Conservation (phyloP, 2,888 invertebrate genomes). For the Patella depressa region DNA sequence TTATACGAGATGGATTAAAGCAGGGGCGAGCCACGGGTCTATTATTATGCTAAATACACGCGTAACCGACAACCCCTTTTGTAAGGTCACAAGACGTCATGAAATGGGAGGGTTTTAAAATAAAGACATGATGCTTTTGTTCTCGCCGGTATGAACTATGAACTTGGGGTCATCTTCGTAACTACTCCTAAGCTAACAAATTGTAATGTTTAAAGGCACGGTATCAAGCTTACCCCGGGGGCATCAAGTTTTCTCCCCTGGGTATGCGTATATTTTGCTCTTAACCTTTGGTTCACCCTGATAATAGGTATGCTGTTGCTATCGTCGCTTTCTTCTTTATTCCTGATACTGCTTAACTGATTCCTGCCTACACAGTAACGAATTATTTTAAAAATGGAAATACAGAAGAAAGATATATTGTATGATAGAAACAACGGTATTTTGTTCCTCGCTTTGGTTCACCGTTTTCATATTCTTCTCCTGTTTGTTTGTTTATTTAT, state of each 20-base stretch:
- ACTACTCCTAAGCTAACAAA: conserved; percentile 7
- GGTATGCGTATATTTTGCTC: no score
- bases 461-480: no score
- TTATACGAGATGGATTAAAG: conserved; percentile 5
- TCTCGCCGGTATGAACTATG: conserved; percentile 1
- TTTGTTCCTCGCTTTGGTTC: no score
- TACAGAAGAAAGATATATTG: no score
- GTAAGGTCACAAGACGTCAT: conserved; percentile 12
- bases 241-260: neutral
- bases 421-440: no score
- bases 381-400: no score
- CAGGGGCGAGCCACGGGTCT: neutral
- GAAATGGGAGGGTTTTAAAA: conserved; percentile 6
- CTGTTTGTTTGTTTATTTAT: no score
- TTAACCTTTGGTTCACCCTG: no score
- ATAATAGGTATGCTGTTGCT: no score
- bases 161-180: conserved; percentile 5
- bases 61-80: conserved; percentile 3
- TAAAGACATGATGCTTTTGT: neutral
- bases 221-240: neutral
- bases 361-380: no score
- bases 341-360: no score
- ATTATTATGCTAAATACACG: neutral
- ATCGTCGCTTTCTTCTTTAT: no score
- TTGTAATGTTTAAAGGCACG: conserved; percentile 5